Percentiles rank a stretch among this genome's conserved stretches.
These are phyloP conservation scores for Heliconius erato DNA, from an alignment of 2,888 invertebrate species.

Conservation along the genomic window DNA sequence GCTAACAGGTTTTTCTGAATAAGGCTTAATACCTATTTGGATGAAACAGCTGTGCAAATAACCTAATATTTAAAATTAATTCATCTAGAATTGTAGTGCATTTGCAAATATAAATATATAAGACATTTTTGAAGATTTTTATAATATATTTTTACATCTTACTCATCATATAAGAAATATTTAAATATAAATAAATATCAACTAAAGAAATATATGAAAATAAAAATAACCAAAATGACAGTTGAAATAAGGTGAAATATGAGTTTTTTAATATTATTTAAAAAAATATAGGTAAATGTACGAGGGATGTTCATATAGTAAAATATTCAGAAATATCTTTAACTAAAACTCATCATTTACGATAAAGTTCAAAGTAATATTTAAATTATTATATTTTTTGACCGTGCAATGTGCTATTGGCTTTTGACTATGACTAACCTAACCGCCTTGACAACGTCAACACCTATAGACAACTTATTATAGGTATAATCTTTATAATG, in stretches of 20 bases:
- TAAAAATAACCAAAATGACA: background rate
- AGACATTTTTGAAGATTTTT: background rate
- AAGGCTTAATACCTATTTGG: constrained; percentile 5
- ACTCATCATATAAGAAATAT: background rate
- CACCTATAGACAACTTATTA: background rate
- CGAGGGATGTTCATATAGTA: too few relatives aligned
- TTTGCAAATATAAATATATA: too few relatives aligned
- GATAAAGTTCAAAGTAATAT: background rate
- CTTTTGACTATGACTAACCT: background rate
- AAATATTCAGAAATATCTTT: too few relatives aligned
- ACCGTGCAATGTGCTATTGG: background rate
- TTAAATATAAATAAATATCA: too few relatives aligned
- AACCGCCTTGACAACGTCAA: constrained; percentile 2
- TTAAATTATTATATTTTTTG: constrained; percentile 1
- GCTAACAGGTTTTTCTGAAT: background rate
- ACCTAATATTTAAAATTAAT: background rate
- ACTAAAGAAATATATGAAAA: background rate
- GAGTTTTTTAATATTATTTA: background rate
- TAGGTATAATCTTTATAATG: constrained; percentile 4
- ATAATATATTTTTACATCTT: background rate
- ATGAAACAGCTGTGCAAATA: constrained; percentile 14
- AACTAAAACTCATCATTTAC: too few relatives aligned
- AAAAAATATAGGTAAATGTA: too few relatives aligned
- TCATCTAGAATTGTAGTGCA: background rate
- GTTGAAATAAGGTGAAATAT: background rate